Evolutionary conservation across 2,888 invertebrate species (phyloP), one percentile per base, ranked within the genome.

Genomic region (Gerris lacustris): DNA sequence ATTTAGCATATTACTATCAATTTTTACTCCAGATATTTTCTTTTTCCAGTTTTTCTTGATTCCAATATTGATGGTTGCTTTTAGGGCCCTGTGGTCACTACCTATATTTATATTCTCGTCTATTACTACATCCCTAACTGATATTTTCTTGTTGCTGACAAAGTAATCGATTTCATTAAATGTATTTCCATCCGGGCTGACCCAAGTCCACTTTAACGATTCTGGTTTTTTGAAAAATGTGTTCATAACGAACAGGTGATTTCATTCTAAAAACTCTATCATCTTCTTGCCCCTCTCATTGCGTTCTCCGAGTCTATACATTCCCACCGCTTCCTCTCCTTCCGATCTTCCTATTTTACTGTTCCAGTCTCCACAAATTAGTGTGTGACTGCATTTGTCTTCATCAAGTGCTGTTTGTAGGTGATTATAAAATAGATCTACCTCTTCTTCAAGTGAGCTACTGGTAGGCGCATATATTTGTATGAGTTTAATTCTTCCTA

Each of bases 301-400:
- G 6, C 64, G 6, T 64, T 64, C 17, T 7, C n/a, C 64, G n/a
- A 11, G n/a, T 64, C 64, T 17, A 31, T 17, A 17, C 64, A 6
- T 17, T 17, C 64, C 64, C 7, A 64, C n/a, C 17, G 64, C 64
- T 11, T 64, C 47, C 6, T 11, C 11, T 47, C 11, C 11, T 47
- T 11, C 47, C 6, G 6, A 6, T 11, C 47, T 47, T 17, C 64
- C 64, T 64, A 64, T 17, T 64, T 64, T 64, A 6, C 9, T 17
- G 31, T 64, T 64, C 64, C 6, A 6, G n/a, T 64, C 64, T 6
- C 17, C 31, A 6, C 6, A 11, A 11, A 64, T 11, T 64, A 64
- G 6, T 11, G 64, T 64, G n/a, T 64, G n/a, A 11, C n/a, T 64
- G n/a, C 64, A 64, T 11, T 64, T 64, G 17, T 64, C 64, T 64